These are phyloP conservation scores for Falco naumanni DNA, from an alignment of 2,797 vertebrate genomes.

Conservation along the genomic window DNA sequence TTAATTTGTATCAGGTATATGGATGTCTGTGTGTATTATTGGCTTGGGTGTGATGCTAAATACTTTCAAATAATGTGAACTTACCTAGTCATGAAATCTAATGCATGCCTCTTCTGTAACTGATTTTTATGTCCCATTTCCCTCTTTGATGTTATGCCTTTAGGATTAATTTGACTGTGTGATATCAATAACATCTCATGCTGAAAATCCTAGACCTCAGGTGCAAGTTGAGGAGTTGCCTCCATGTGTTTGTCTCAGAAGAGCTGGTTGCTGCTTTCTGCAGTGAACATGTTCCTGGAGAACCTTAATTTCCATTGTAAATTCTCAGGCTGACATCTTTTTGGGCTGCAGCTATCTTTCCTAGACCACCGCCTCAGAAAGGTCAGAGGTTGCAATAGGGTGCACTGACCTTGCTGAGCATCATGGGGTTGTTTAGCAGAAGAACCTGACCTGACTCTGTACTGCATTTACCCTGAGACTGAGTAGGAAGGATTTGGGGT, in stretches of 20 bases:
- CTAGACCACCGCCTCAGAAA: background rate
- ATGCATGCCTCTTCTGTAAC: background rate
- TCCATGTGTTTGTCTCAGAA: background rate
- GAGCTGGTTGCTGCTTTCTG: background rate
- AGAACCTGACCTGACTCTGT: background rate
- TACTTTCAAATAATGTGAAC: background rate
- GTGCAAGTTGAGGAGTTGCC: background rate
- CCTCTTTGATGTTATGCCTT: background rate
- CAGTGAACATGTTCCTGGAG: background rate
- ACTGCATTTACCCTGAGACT: accelerated
- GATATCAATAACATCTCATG: background rate
- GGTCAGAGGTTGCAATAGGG: background rate
- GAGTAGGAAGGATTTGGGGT: background rate
- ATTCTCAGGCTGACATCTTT: background rate
- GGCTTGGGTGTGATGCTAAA: background rate
- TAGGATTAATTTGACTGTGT: background rate
- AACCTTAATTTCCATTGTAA: background rate
- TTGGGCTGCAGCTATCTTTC: background rate
- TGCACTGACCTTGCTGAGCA: background rate
- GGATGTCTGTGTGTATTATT: background rate
- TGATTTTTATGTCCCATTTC: background rate
- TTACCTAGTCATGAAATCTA: background rate
- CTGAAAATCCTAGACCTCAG: background rate
- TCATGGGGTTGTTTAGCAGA: background rate
- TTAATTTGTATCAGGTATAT: background rate